Percentiles rank a stretch among this genome's conserved stretches.
Evolutionary conservation across 2,888 invertebrate genomes (phyloP).

Genomic region (Electrophaes corylata): DNA sequence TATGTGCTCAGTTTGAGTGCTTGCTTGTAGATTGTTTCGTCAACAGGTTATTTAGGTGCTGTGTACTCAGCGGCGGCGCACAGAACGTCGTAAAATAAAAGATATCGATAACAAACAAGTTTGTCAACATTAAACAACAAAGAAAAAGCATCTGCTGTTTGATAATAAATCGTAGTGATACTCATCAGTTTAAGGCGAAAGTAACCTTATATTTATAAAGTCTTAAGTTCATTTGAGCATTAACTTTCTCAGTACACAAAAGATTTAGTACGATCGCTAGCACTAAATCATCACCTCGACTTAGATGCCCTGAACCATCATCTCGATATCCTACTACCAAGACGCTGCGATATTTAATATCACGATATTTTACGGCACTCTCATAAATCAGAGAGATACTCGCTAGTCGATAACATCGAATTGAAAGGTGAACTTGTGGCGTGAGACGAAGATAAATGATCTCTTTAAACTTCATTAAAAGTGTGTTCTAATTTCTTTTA

Average conservation of each 20-base stretch:
- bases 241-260: constrained; percentile 25
- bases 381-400: constrained; percentile 50
- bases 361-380: constrained; percentile 55
- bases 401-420: constrained; percentile 48
- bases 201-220: constrained; percentile 1
- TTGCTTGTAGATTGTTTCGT: constrained; percentile 18
- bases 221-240: constrained; percentile 6
- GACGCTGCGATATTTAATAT: constrained; percentile 59
- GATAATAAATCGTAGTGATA: neutral
- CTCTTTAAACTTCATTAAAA: constrained; percentile 11
- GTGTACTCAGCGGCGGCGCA: neutral
- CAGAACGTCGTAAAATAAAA: neutral
- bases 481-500: no score
- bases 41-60: constrained; percentile 8
- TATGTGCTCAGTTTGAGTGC: constrained; percentile 18
- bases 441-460: constrained; percentile 21
- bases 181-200: constrained; percentile 6
- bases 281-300: constrained; percentile 48
- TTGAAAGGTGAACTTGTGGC: constrained; percentile 33
- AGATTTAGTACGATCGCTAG: constrained; percentile 45
- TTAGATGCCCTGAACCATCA: constrained; percentile 32
- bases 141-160: neutral
- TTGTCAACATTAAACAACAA: constrained; percentile 5
- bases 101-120: constrained; percentile 1
- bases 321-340: constrained; percentile 32